Conservation (phyloP, 2,888 invertebrate genomes). For the Ornithoptera alexandrae region DNA sequence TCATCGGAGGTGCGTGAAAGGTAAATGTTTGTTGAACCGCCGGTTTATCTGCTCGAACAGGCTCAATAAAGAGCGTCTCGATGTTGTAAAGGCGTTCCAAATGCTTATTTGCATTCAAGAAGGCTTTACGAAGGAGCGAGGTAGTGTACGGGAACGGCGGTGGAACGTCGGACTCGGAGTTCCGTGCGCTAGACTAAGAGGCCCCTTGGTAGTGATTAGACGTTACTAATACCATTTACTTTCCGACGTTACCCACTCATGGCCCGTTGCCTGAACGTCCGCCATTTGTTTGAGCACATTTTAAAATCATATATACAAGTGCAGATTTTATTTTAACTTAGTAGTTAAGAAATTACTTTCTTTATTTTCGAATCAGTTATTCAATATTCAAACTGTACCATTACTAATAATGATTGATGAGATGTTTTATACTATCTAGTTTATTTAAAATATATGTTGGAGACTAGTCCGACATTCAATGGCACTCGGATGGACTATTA, state of each 20-base stretch:
- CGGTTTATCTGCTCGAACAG: conserved; percentile 66
- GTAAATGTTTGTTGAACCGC: conserved; percentile 57
- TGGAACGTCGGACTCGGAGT: conserved; percentile 51
- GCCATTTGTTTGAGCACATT: conserved; percentile 70
- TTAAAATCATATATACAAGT: conserved; percentile 64
- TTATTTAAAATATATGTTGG: too few species aligned
- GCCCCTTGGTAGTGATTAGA: conserved; percentile 78
- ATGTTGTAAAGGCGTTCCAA: conserved; percentile 75
- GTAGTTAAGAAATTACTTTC: not conserved
- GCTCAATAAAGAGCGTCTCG: conserved; percentile 72
- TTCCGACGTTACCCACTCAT: conserved; percentile 74
- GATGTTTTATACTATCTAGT: too few species aligned
- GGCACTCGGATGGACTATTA: too few species aligned
- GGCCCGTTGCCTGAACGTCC: conserved; percentile 69
- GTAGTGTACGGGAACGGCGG: conserved; percentile 67
- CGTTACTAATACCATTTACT: conserved; percentile 79
- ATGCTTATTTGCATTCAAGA: conserved; percentile 79
- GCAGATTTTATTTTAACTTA: conserved; percentile 24
- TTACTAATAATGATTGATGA: too few species aligned
- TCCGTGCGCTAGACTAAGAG: conserved; percentile 55
- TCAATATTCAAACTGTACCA: too few species aligned
- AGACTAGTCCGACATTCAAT: too few species aligned
- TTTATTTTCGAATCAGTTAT: too few species aligned
- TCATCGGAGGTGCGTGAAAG: conserved; percentile 43
- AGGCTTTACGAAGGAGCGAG: conserved; percentile 68